Evolutionary conservation across 2,888 invertebrate genomes (phyloP), one percentile per base, ranked within the genome.

Genomic region (Lysandra bellargus): DNA sequence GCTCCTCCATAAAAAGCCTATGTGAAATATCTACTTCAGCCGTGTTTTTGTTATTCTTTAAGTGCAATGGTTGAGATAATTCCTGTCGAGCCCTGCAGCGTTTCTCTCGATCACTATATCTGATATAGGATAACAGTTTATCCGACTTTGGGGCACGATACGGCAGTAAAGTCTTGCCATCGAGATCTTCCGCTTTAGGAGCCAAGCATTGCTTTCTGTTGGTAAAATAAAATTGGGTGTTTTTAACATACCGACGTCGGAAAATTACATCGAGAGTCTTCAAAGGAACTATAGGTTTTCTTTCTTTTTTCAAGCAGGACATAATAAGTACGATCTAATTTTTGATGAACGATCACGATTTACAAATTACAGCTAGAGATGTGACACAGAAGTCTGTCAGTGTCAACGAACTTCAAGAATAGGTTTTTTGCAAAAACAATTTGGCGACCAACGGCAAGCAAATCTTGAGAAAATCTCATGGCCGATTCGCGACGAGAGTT

Each of bases 1-100:
- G 93, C 83, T 95, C 95, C 85, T 95, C 90, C 40, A 96, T 92
- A 80, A 93, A 96, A 75, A 96, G 90, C 80, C 96, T 89, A 82
- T 95, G 91, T 53, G 96, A 91, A 82, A 96, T 88, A 84, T 96
- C 95, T 83, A 92, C 89, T 1, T 91, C 90, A 14, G 92, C 91
- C n/a, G 93, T 92, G 79, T 92, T 89, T 82, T 85, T 90, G 82
- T 92, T 94, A 83, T 93, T 94, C 85, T 94, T 94, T 79, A 89
- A 83, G 79, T 88, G 87, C 78, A 94, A 84, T 14, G 93, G 92
- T 81, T 90, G 88, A 33, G 85, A 81, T 80, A 91, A 83, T 82
- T 90, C 88, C 78, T 88, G 85, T 80, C 83, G 87, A 44, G 85
- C 82, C n/a, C 82, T 83, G 33, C 89, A 79, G 83, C 94, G 93